These are phyloP conservation scores for Oxycera nigricornis DNA, from an alignment of 2,888 invertebrate genomes.

Conservation along the genomic window DNA sequence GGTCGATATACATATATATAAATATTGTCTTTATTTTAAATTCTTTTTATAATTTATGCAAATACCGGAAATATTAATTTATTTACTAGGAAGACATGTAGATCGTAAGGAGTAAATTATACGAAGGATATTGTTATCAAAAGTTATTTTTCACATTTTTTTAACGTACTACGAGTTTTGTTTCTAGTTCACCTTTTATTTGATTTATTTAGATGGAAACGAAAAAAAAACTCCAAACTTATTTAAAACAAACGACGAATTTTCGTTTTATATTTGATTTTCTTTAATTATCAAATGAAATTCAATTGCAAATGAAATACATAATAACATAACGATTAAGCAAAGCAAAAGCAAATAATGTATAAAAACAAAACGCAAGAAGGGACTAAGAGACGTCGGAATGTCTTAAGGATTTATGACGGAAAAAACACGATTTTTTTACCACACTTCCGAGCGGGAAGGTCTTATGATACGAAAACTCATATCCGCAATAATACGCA, in stretches of 20 bases:
- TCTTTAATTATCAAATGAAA: slow-evolving; percentile 3
- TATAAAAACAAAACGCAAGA: not conserved
- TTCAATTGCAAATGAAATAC: slow-evolving; percentile 1
- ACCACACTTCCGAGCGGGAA: slow-evolving; percentile 23
- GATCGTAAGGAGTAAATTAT: slow-evolving; percentile 26
- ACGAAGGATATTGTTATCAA: slow-evolving; percentile 31
- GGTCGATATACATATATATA: slow-evolving; percentile 19
- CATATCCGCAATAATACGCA: slow-evolving; percentile 23
- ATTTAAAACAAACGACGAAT: slow-evolving; percentile 26
- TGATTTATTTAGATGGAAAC: too few relatives aligned
- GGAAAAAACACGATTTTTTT: not conserved
- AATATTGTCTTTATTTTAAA: too few relatives aligned
- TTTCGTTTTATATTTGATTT: slow-evolving; percentile 23
- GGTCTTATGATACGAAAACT: slow-evolving; percentile 28
- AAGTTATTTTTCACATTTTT: slow-evolving; percentile 23
- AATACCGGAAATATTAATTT: slow-evolving; percentile 28
- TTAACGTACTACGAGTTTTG: slow-evolving; percentile 17
- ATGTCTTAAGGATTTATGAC: not conserved
- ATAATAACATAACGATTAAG: not conserved
- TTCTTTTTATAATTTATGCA: slow-evolving; percentile 25
- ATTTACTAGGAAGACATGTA: slow-evolving; percentile 36
- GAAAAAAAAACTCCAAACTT: not conserved
- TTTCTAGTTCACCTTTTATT: slow-evolving; percentile 5
- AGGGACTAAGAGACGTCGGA: not conserved
- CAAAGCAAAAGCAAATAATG: slow-evolving; percentile 7